Evolutionary conservation across 2,797 vertebrate genomes (phyloP), one percentile per base, ranked within the genome.

Genomic region (Periophthalmus magnuspinnatus): DNA sequence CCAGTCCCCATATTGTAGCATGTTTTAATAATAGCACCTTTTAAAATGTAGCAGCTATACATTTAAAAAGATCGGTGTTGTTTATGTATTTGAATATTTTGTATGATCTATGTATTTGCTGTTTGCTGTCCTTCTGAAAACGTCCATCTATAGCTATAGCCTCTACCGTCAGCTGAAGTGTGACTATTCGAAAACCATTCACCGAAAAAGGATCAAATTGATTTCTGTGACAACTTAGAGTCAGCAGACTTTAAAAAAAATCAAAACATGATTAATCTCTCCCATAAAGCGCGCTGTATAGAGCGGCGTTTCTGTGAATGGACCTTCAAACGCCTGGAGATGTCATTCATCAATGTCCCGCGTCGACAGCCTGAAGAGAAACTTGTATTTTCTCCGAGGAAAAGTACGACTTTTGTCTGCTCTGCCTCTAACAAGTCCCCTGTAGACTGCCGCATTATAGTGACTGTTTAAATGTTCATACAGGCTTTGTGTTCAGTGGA

Each of bases 191-290:
- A 74, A 63, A 78, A 66, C 67, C 48, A 71, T 59, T 69, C 65
- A 61, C 28, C 10, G 13, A 13, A 71, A 54, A 73, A 75, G 57
- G 66, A 84, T 84, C 74, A 81, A 85, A 83, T 68, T 67, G 78
- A 77, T 83, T 83, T 78, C 74, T 81, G 68, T 86, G 86, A 86
- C 84, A 84, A 77, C 79, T 78, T 79, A 19, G 70, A 88, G 85
- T 86, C 84, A 88, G 84, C 83, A 88, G 77, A 86, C 85, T 75
- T 86, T 86, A 79, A 22, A 55, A 84, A 75, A 83, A 88, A 89
- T 89, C 78, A 86, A 87, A 88, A 84, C 79, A 85, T 86, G 89
- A 91, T 89, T 87, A 88, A 90, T 90, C 77, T 81, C 82, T 38
- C 72, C 75, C 60, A 85, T 88, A 84, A 82, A 82, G 63, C 69